These are phyloP conservation scores for Phyllostomus hastatus DNA, from an alignment of 2,113 vertebrate genomes.

Conservation along the genomic window DNA sequence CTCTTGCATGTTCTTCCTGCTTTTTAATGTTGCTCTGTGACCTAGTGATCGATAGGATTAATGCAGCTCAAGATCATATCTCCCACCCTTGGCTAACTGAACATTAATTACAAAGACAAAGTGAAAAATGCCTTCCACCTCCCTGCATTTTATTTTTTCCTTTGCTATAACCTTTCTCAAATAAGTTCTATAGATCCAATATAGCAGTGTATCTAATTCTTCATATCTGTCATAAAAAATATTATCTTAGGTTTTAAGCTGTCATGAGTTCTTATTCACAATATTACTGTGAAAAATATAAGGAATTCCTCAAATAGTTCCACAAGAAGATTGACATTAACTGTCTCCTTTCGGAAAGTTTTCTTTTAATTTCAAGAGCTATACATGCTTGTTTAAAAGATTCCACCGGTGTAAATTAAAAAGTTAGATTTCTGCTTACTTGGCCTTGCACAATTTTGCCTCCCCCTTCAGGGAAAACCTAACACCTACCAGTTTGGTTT, in stretches of 20 bases:
- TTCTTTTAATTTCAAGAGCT: not conserved
- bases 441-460: not conserved
- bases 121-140: not conserved
- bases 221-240: not conserved
- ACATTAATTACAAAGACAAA: not conserved
- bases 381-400: not conserved
- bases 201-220: not conserved
- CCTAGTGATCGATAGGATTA: not conserved
- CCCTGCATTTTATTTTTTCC: not conserved
- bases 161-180: not conserved
- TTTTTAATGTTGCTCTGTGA: not conserved
- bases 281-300: not conserved
- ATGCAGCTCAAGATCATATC: not conserved
- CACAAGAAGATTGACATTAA: not conserved
- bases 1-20: not conserved
- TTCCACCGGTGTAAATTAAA: not conserved
- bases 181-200: not conserved
- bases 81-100: not conserved
- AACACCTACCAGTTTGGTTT: not conserved
- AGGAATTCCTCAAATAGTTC: not conserved
- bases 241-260: not conserved
- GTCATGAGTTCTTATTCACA: not conserved
- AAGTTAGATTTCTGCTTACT: not conserved
- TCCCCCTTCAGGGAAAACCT: not conserved
- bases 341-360: not conserved